These are phyloP conservation scores for Leptodactylus fuscus DNA, from an alignment of 2,113 vertebrate genomes.

Conservation along the genomic window DNA sequence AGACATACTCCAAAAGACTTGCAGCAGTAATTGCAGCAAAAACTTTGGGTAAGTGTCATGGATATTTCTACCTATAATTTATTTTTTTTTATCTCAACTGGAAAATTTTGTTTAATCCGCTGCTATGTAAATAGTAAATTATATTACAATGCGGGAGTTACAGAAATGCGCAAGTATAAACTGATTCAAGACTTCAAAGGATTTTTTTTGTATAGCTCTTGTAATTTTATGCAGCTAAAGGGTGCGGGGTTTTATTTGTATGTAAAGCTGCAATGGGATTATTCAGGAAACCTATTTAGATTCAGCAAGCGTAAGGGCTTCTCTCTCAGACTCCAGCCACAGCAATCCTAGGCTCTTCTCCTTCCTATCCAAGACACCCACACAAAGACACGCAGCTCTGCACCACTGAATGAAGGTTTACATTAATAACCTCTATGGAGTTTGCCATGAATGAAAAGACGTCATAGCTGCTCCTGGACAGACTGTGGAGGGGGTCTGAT, in stretches of 20 bases:
- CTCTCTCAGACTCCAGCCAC: not conserved
- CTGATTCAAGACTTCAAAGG: not conserved
- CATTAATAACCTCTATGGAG: slow-evolving; percentile 19
- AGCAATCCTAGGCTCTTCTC: slow-evolving; percentile 15
- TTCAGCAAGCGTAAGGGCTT: slow-evolving; percentile 34
- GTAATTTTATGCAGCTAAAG: not conserved
- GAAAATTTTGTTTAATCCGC: too few relatives aligned
- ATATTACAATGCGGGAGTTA: too few relatives aligned
- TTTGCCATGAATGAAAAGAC: not conserved
- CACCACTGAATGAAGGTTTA: slow-evolving; percentile 26
- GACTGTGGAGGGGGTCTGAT: slow-evolving; percentile 11
- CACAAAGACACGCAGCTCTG: not conserved
- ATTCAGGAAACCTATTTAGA: slow-evolving; percentile 28
- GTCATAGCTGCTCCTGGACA: not conserved
- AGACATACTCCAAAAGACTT: too few relatives aligned
- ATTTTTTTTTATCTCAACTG: too few relatives aligned
- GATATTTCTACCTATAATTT: too few relatives aligned
- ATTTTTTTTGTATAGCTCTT: not conserved
- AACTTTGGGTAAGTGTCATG: too few relatives aligned
- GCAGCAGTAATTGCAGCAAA: too few relatives aligned
- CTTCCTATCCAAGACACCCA: slow-evolving; percentile 14
- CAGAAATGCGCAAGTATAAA: too few relatives aligned
- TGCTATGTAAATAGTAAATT: too few relatives aligned
- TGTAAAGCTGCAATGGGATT: not conserved
- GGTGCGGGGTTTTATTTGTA: not conserved